Conservation (phyloP, 2,888 invertebrate species). For the Amiota minor region DNA sequence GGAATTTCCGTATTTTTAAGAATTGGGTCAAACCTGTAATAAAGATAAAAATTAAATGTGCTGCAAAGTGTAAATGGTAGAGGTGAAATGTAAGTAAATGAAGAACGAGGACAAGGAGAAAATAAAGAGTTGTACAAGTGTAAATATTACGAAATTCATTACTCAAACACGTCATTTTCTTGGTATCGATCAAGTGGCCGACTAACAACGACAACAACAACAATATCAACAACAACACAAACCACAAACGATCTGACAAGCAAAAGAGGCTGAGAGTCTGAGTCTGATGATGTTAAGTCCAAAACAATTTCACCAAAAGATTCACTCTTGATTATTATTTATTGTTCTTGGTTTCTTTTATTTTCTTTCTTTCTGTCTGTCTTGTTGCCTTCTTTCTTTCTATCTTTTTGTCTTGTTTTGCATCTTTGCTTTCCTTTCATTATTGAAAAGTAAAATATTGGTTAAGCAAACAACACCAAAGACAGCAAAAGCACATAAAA, state of each 20-base stretch:
- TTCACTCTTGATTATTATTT: slow-evolving; percentile 66
- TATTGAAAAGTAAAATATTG: slow-evolving; percentile 62
- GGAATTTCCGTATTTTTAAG: slow-evolving; percentile 19
- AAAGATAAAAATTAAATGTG: not conserved
- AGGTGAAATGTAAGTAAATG: no score
- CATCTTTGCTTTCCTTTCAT: slow-evolving; percentile 63
- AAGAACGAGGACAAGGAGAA: slow-evolving; percentile 4
- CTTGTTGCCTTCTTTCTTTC: slow-evolving; percentile 29
- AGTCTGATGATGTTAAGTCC: slow-evolving; percentile 48
- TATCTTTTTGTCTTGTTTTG: slow-evolving; percentile 34
- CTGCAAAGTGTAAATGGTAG: no score
- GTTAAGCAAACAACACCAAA: slow-evolving; percentile 58
- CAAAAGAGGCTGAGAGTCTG: slow-evolving; percentile 36
- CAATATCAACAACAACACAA: slow-evolving; percentile 26
- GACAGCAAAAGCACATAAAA: slow-evolving; percentile 23
- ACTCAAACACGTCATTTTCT: slow-evolving; percentile 33
- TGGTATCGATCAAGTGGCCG: slow-evolving; percentile 27
- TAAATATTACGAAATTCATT: slow-evolving; percentile 62
- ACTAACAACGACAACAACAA: slow-evolving; percentile 36
- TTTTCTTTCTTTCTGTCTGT: slow-evolving; percentile 36
- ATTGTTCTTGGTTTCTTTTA: slow-evolving; percentile 51
- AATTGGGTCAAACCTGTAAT: slow-evolving; percentile 61
- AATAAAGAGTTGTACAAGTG: slow-evolving; percentile 40
- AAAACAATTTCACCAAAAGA: slow-evolving; percentile 41
- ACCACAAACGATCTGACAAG: slow-evolving; percentile 12